Conservation (phyloP, 2,113 vertebrate species). For the Pardalotus punctatus region DNA sequence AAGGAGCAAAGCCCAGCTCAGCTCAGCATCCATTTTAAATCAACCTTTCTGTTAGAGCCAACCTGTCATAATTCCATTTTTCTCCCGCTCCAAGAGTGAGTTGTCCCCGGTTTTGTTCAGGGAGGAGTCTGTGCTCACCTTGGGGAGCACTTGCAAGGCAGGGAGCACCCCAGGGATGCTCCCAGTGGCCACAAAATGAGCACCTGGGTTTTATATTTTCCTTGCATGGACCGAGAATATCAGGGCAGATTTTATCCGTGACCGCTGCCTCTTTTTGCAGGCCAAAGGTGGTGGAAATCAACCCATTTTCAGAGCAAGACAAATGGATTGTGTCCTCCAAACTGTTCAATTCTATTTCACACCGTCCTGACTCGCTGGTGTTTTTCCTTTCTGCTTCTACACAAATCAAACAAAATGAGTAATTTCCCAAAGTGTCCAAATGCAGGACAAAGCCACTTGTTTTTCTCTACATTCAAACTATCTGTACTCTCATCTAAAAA, state of each 20-base stretch:
- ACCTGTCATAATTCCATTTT: neutral
- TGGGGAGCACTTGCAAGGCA: neutral
- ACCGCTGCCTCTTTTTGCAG: neutral
- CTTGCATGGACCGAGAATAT: neutral
- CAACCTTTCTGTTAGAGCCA: neutral
- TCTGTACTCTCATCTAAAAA: neutral
- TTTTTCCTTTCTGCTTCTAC: neutral
- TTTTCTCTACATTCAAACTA: neutral
- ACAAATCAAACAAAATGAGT: neutral
- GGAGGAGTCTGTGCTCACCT: neutral
- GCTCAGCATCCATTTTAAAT: rapidly evolving
- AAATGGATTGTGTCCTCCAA: neutral
- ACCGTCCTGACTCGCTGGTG: neutral
- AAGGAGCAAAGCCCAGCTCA: neutral
- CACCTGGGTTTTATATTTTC: neutral
- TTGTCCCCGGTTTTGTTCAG: neutral
- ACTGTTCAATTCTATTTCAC: neutral
- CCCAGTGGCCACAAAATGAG: neutral
- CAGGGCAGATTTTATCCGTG: neutral
- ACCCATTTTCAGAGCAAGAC: neutral
- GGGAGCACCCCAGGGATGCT: neutral
- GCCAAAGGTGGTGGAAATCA: neutral
- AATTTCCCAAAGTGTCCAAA: neutral
- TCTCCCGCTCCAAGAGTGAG: neutral
- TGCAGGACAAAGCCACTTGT: neutral